These are phyloP conservation scores for Muscicapa comitata DNA, from an alignment of 2,797 vertebrate genomes.

Conservation along the genomic window DNA sequence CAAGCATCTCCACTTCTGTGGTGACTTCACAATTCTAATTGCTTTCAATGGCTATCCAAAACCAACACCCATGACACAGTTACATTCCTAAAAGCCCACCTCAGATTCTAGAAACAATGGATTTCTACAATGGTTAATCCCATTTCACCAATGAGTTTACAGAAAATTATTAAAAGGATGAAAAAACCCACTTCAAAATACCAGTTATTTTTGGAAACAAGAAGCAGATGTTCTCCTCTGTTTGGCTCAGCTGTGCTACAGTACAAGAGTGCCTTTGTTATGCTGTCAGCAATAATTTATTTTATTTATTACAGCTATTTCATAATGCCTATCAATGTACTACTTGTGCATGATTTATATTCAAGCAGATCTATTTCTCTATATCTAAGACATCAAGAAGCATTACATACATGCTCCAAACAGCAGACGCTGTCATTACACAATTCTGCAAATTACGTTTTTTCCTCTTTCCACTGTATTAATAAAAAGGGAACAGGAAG, in stretches of 20 bases:
- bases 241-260: slow-evolving; percentile 63
- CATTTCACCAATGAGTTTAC: slow-evolving; percentile 29
- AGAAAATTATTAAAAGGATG: slow-evolving; percentile 46
- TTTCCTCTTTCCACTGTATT: not conserved
- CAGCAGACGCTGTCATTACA: not conserved
- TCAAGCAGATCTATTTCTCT: not conserved
- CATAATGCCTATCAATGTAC: slow-evolving; percentile 43
- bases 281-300: slow-evolving; percentile 62
- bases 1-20: not conserved
- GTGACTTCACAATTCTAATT: not conserved
- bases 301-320: slow-evolving; percentile 68
- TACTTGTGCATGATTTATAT: slow-evolving; percentile 6
- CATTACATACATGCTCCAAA: not conserved
- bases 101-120: not conserved
- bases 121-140: slow-evolving; percentile 8
- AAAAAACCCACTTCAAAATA: slow-evolving; percentile 54
- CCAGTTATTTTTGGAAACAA: slow-evolving; percentile 68
- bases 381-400: not conserved
- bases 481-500: slow-evolving; percentile 48
- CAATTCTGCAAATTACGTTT: not conserved
- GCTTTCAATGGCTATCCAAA: not conserved
- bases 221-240: slow-evolving; percentile 71
- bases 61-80: not conserved
- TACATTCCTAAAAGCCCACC: not conserved
- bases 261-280: slow-evolving; percentile 70